Evolutionary conservation across 2,888 invertebrate species (phyloP).

Genomic region (Cerastoderma edule): DNA sequence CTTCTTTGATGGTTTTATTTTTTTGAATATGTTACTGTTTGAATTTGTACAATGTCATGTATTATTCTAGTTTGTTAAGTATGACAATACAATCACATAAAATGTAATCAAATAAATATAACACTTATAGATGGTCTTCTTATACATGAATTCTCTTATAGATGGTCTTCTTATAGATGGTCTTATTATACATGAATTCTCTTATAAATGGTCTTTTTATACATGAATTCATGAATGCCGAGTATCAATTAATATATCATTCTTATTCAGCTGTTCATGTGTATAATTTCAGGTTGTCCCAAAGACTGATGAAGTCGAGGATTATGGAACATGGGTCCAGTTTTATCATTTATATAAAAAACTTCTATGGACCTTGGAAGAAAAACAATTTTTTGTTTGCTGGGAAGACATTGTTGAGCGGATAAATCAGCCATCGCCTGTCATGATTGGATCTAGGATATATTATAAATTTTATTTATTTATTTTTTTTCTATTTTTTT

Average conservation of each 20-base stretch:
- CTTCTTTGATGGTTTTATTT: no score
- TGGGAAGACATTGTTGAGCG: constrained; percentile 20
- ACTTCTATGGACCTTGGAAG: constrained; percentile 25
- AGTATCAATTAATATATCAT: constrained; percentile 26
- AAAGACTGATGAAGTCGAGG: constrained; percentile 27
- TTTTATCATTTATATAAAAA: constrained; percentile 22
- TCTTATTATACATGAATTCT: no score
- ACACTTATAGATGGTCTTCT: no score
- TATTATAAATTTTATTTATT: constrained; percentile 26
- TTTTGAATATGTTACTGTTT: no score
- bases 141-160: no score
- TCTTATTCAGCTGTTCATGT: constrained; percentile 33
- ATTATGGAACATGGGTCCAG: constrained; percentile 22
- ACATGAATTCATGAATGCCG: constrained; percentile 22
- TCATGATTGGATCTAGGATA: constrained; percentile 10
- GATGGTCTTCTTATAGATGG: no score
- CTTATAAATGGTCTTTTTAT: constrained; percentile 12
- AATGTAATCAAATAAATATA: no score
- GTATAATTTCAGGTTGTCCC: constrained; percentile 38
- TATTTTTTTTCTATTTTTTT: no score
- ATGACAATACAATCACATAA: no score
- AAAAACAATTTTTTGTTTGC: constrained; percentile 21
- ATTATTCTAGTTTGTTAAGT: no score
- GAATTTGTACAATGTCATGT: no score
- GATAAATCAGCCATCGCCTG: constrained; percentile 2